Base-by-base conservation (phyloP, 2,797 vertebrate genomes). In the Vipera latastei region DNA sequence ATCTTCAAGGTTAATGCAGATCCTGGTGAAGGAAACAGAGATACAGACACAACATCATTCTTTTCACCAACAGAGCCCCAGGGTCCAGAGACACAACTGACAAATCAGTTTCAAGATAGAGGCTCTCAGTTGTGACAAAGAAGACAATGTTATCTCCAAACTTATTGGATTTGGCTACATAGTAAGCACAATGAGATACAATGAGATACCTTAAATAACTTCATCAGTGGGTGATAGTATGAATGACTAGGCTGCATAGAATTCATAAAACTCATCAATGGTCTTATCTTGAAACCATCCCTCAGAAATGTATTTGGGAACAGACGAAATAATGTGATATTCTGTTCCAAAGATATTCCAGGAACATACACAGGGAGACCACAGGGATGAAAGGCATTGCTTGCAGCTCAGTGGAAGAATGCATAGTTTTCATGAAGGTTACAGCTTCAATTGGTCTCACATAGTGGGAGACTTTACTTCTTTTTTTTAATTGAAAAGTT, bases 21-120 rank as follows among this genome's bases (percentile, higher is more conserved):
- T 94, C 94, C 78, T 11, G 93, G 87, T 92, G 95, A 90, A 91
- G 93, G 51, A 92, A 60, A 93, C 88, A 60, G 48, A 95, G 95
- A 96, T 95, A 94, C 95, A 94, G 63, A 91, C 92, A 93, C 90
- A 93, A 91, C 91, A 93, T 89, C 88, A 90, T 95, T 92, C 2
- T 92, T 92, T 94, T 95, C 86, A 0, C 83, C 93, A 94, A 95
- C 32, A 56, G 89, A 93, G 85, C 91, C 95, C 86, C 6, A 87
- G 16, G 78, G 92, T 93, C 55, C n/a, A 88, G 86, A 91, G 56
- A 61, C 38, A 90, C 55, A 91, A 88, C 89, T 8, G 90, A 73
- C 83, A 94, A 65, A 93, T 91, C 94, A 94, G 7, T 96, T 63
- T 91, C 91, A 44, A 92, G 91, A 87, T 63, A 92, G 90, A n/a